Evolutionary conservation across 2,797 vertebrate species (phyloP).

Genomic region (Halcyon leucocephala): DNA sequence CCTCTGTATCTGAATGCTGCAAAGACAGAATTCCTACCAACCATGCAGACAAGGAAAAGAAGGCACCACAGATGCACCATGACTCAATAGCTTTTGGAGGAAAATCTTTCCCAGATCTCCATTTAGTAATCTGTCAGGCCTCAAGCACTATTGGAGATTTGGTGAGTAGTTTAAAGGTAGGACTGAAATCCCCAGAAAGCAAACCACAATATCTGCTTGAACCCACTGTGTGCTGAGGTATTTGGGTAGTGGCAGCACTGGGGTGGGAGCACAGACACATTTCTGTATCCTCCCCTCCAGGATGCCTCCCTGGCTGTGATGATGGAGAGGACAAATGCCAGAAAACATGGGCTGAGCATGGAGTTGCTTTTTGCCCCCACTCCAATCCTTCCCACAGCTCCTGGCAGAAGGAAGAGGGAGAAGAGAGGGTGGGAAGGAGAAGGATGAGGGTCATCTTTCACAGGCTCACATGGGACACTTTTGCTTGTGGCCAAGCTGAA

Average conservation of each 20-base stretch:
- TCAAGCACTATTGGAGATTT: accelerated
- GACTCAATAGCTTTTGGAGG: background rate
- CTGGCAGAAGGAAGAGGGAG: background rate
- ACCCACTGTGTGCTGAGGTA: background rate
- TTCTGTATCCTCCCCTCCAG: background rate
- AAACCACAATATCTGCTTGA: background rate
- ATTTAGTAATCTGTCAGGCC: background rate
- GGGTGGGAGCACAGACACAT: background rate
- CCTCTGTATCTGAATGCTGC: background rate
- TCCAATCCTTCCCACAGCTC: background rate
- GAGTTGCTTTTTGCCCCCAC: background rate
- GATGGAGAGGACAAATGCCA: background rate
- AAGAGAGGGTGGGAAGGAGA: background rate
- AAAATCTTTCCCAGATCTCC: background rate
- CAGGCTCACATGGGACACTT: background rate
- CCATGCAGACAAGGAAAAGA: background rate
- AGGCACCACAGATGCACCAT: background rate
- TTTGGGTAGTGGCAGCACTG: background rate
- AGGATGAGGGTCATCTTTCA: accelerated
- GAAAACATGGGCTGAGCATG: background rate
- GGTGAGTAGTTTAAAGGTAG: background rate
- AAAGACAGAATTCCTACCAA: background rate
- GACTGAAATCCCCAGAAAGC: background rate
- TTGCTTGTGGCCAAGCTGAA: background rate
- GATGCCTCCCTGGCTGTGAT: background rate